Base-by-base conservation (phyloP, 37 sponge, comb jelly and placozoan species). In the Crambe crambe region DNA sequence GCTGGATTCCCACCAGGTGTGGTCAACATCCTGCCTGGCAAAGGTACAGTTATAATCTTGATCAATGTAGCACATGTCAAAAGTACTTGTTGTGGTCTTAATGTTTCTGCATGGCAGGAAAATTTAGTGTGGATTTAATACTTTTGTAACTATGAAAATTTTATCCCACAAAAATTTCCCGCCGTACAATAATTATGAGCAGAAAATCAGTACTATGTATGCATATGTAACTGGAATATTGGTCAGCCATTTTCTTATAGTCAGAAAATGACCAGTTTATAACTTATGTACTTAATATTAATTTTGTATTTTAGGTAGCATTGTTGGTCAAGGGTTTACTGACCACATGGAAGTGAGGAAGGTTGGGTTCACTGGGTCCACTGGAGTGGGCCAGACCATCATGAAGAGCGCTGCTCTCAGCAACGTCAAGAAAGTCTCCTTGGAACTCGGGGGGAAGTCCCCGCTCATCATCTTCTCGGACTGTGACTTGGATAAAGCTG, bases 351-450 rank as follows among this genome's bases (percentile, higher is more conserved):
- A 91, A 30, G 88, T 97, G 32, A 43, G 88, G 36, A 97, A 97
- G 65, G 75, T 97, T 35, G 97, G 94, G 12, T 97, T 97, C 85
- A 97, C 97, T 59, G 97, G 97, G 23, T 97, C 97, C 0, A 97
- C 97, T 3, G 89, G 75, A 34, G 88, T 97, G 12, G 97, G 97
- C 22, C 85, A 86, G 72, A 80, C 80, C 44, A 90, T 97, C 71
- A 93, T 94, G 97, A 88, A 94, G 75, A 89, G 85, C 73, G 83
- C 84, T 77, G 93, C 97, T 70, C 79, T 56, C 58, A 89, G 91
- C 68, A 97, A 97, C 75, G 87, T 89, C 30, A 97, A 97, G 88
- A 87, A 86, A 77, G 92, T 94, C 59, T 94, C 97, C 12, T 80
- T 97, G 67, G 97, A 97, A 51, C 80, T 97, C 0, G 97, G 97